Evolutionary conservation across 2,113 vertebrate genomes (phyloP), one percentile per base, ranked within the genome.

Genomic region (Mormoops blainvillei): DNA sequence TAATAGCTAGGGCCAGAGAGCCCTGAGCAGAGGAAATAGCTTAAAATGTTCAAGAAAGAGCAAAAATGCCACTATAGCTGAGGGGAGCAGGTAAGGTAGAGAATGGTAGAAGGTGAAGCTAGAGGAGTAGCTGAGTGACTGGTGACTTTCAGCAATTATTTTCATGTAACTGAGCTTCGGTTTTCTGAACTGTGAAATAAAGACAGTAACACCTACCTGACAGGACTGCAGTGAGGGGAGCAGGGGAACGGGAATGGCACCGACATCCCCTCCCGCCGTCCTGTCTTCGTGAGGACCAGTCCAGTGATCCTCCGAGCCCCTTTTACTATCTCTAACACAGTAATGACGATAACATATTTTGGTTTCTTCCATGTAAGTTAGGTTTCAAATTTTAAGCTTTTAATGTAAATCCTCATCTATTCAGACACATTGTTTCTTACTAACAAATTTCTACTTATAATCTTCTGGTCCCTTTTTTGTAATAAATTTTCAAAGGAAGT

Each of bases 311-410:
- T 90, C 91, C 45, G 33, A 28, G n/a, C 15, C 45, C 12, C 61
- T 71, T 74, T 74, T 18, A 87, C 43, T 81, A 81, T 58, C 65
- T 73, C 54, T 43, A 63, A 41, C 13, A 94, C 24, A 84, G 26
- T 11, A 56, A 19, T 54, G 26, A 71, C 22, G 52, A 74, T 58
- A 58, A 83, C 24, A 52, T 24, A 48, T 61, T 94, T 89, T 36
- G 14, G 16, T 48, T 67, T 70, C 70, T 68, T 26, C 61, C 77
- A 68, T 28, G 58, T 71, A 91, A 92, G 50, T 67, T 94, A 81
- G 67, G 7, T 38, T 80, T 95, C 65, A 84, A 41, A 26, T 94
- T 87, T 65, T 68, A 97, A 61, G 58, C 16, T 87, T 89, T 95
- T 85, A 92, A 56, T 67, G 10, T 65, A 80, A 87, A 81, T 65